phyloP scores from a whole-genome alignment of 2,888 invertebrate genomes.

The Dastarcus helophoroides region DNA sequence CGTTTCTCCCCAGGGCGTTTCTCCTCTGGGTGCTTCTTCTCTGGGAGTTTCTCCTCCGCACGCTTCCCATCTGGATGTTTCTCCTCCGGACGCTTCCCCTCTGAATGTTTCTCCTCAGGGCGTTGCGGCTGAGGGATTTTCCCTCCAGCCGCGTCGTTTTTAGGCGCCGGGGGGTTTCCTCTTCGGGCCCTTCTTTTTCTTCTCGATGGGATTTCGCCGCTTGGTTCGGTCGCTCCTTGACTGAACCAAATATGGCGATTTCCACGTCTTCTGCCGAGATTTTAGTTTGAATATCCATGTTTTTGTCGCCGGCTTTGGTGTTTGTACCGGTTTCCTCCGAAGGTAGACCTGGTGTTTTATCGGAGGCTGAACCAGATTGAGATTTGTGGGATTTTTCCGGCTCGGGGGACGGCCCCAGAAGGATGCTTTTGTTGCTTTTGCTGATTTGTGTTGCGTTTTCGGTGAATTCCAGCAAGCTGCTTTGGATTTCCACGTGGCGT shows the following conservation, averaged over 20 bases:
- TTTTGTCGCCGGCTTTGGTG: constrained; percentile 1
- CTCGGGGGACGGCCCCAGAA: too few species aligned
- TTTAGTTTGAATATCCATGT: constrained; percentile 3
- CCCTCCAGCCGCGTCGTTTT: too few species aligned
- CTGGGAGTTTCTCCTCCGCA: too few species aligned
- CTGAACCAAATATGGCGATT: constrained; percentile 51
- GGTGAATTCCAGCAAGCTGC: too few species aligned
- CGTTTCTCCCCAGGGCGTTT: constrained; percentile 3
- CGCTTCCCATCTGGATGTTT: too few species aligned
- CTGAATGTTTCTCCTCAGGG: constrained; percentile 1
- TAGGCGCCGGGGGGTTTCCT: constrained; percentile 12
- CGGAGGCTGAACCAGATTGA: too few species aligned
- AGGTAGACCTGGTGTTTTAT: too few species aligned
- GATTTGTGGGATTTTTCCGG: too few species aligned
- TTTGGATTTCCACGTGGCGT: too few species aligned
- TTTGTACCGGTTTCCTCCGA: too few species aligned
- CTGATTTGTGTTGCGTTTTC: too few species aligned
- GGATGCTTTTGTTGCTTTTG: too few species aligned
- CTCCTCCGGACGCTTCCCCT: background rate
- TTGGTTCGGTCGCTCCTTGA: constrained; percentile 41
- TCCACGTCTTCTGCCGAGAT: constrained; percentile 30
- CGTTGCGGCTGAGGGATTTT: background rate
- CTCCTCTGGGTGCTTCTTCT: constrained; percentile 2
- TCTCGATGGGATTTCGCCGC: constrained; percentile 12
- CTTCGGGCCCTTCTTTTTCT: constrained; percentile 15